Evolutionary conservation across 2,888 invertebrate genomes (phyloP), one percentile per base, ranked within the genome.

Genomic region (Leptodirus hochenwartii): DNA sequence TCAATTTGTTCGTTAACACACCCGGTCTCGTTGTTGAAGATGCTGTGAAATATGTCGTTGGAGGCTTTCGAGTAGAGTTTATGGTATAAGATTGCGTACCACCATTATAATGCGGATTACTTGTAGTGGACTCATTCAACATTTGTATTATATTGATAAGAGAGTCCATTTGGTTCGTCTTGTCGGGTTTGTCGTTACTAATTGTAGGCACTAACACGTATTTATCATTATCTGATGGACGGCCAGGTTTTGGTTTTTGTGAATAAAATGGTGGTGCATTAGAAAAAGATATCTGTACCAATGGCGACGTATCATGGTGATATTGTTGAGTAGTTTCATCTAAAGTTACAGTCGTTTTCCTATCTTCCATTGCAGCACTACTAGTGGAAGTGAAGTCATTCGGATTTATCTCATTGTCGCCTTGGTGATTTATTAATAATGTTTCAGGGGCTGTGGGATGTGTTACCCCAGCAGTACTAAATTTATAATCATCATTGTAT

Each of bases 111-210:
- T 58, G 32, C 24, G 34, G 31, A 31, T 30, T 32, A n/a, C 35
- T 25, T 36, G 37, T 29, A 12, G 33, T 34, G 15, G 41, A 51
- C 27, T 58, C 57, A 44, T 72, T 73, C 6, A 74, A 47, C 61
- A 73, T 68, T 41, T 71, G 62, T 33, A 74, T 62, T 4, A 75
- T 73, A 27, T 71, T 62, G 11, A 64, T 61, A 29, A 66, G 60
- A 1, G 65, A 62, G 34, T 63, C 59, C 22, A 61, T 66, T 38
- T 64, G 62, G 5, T 61, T 44, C 31, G 57, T 52, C 40, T 45
- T 47, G 34, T 51, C 49, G 23, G 51, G 47, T 36, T 45, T 45
- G 5, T 35, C 32, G 2, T 43, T 30, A 14, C 59, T 60, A 0
- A 65, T 58, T 3, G 69, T 66, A 2, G 68, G 64, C 3, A 71